Evolutionary conservation across 2,888 invertebrate genomes (phyloP), one percentile per base, ranked within the genome.

Genomic region (Ceraclea dissimilis): DNA sequence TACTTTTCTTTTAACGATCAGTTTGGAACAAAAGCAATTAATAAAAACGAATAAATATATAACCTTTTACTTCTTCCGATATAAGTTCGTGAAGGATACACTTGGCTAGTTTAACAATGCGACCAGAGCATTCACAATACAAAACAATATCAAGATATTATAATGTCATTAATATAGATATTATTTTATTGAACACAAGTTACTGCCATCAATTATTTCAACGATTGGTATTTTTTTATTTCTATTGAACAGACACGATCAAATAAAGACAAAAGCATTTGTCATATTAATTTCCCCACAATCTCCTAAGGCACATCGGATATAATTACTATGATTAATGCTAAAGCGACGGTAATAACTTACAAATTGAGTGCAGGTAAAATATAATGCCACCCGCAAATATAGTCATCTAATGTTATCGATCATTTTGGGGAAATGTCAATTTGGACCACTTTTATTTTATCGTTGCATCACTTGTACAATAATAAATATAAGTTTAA

Each of bases 321-420:
- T 56, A 51, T 61, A 61, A 61, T 61, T 61, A 61, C 59, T 52
- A 57, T 61, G 59, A 61, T 61, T 61, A 59, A 61, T 59, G 59
- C 51, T 54, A n/a, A 50, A 39, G 56, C 51, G 55, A 17, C 57
- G 50, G 57, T 59, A 61, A 59, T 59, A 56, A 55, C 59, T 52
- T 57, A 61, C 57, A 61, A 59, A 61, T 61, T 61, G 59, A 59
- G 54, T 57, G 55, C 5, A 49, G 51, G 19, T 58, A 52, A 58
- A 57, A 61, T 58, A 57, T 52, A 55, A 56, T 61, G 48, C 61
- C 61, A 61, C 61, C 61, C 61, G 61, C 61, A 57, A 61, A 57
- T 61, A 59, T 16, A 55, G 34, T 47, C 57, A 31, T 54, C 59
- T 49, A 59, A 52, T 53, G 57, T 56, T 52, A 61, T 61, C 61